Evolutionary conservation across 1,140 invertebrate genomes (phyloP).

Genomic region (Zaprionus taronus): DNA sequence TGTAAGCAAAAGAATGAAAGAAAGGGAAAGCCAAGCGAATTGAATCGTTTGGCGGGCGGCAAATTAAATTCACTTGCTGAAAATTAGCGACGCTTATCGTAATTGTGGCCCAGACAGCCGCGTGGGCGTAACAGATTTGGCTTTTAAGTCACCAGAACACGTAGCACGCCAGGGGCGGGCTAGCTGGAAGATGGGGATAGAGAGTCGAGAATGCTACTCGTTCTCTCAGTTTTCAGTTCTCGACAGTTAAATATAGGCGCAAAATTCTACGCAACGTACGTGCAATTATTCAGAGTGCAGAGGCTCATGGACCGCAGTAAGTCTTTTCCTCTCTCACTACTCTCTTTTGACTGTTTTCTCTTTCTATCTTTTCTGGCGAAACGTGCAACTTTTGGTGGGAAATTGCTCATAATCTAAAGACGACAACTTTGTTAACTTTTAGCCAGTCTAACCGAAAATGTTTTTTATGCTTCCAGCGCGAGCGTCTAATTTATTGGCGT

Average conservation of each 20-base stretch:
- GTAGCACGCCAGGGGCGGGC: slow-evolving; percentile 19
- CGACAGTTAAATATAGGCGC: slow-evolving; percentile 38
- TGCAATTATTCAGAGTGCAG: slow-evolving; percentile 78
- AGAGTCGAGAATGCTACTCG: not conserved
- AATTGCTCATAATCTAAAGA: slow-evolving; percentile 65
- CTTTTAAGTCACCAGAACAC: slow-evolving; percentile 45
- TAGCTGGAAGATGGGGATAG: not conserved
- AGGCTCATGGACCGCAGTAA: slow-evolving; percentile 29
- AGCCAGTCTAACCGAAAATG: slow-evolving; percentile 31
- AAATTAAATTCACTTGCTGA: slow-evolving; percentile 49
- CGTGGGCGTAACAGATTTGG: slow-evolving; percentile 35
- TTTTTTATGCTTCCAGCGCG: slow-evolving; percentile 55
- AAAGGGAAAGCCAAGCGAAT: slow-evolving; percentile 6
- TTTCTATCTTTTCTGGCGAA: not conserved
- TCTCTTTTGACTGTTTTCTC: not conserved
- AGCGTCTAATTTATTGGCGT: slow-evolving; percentile 69
- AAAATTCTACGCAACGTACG: slow-evolving; percentile 42
- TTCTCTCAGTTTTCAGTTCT: slow-evolving; percentile 7
- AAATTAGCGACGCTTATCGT: slow-evolving; percentile 49
- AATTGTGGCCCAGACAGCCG: slow-evolving; percentile 29
- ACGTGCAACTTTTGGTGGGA: slow-evolving; percentile 58
- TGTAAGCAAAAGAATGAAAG: not conserved
- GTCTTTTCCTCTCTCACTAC: not conserved
- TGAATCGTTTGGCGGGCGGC: slow-evolving; percentile 27
- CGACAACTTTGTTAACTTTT: slow-evolving; percentile 71